Base-by-base conservation (phyloP, 2,888 invertebrate genomes). In the Lasioglossum morio region DNA sequence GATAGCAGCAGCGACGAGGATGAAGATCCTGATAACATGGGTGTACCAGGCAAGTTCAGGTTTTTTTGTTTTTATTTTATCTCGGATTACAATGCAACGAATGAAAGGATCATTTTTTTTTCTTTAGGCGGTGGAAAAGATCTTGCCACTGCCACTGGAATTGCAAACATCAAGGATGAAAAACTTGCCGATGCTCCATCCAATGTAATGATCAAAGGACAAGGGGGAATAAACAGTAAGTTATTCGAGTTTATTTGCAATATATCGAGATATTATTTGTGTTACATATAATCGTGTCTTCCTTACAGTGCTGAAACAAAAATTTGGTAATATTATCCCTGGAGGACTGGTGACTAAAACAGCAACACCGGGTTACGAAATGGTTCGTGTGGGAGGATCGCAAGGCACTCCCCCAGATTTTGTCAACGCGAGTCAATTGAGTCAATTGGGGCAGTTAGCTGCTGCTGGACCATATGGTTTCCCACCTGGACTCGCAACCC, bases 1-100 rank as follows among this genome's bases (percentile, higher is more conserved):
- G 96, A 96, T 91, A 96, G 96, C 87, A 95, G 95, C 81, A 97
- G 96, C 93, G 98, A 98, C 94, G 98, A 98, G 92, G 98, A 98
- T 95, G 98, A 98, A 92, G 98, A 98, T 96, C 98, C 98, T 82
- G 98, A 98, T 95, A 98, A 98, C 96, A 97, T 98, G 95, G 98
- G 98, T 96, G 98, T 98, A 72, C 98, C 98, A 95, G 98, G 98
- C 97, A 95, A 95, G 95, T 80, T 75, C 53, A 37, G 10, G 19
- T n/a, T 12, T 27, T 75, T 19, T 57, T 30, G 8, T 23, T 3
- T 30, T 70, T 77, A n/a, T 69, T 23, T 30, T 10, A 37, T 27
- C 14, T 72, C 23, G 8, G 30, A 43, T 43, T 27, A 37, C 8
- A 0, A 12, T 40, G 40, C 12, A 4, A 53, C 3, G 1, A 53